Percentiles rank a stretch among this genome's conserved stretches.
Conservation (phyloP, 2,888 invertebrate genomes). For the Cerastis leucographa region DNA sequence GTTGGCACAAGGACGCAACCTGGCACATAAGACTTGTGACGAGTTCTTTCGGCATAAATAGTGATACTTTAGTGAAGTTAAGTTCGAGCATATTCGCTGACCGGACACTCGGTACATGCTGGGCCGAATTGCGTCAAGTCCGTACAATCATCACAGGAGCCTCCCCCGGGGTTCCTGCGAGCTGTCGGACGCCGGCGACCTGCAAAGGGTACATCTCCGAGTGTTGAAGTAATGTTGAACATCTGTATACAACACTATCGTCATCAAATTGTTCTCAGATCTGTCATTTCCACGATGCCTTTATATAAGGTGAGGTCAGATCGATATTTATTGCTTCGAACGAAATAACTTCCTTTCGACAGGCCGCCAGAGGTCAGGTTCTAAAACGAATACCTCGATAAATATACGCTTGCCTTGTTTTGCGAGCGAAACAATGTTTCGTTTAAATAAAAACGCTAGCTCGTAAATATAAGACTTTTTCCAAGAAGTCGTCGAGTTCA, state of each 20-base stretch:
- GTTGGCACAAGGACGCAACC: constrained; percentile 26
- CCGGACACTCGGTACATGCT: background rate
- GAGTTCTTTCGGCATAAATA: constrained; percentile 38
- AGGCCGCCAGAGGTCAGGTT: constrained; percentile 10
- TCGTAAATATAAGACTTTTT: constrained; percentile 20
- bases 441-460: constrained; percentile 31
- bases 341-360: constrained; percentile 7
- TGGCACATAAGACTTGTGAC: constrained; percentile 4
- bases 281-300: background rate
- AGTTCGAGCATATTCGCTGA: constrained; percentile 19
- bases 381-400: constrained; percentile 9
- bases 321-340: constrained; percentile 2
- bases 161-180: background rate
- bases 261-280: background rate
- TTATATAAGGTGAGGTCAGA: constrained; percentile 4
- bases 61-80: constrained; percentile 26
- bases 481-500: background rate
- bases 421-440: constrained; percentile 38
- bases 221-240: background rate
- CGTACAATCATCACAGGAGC: background rate
- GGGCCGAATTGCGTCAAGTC: constrained; percentile 13
- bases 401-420: constrained; percentile 34
- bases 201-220: constrained; percentile 6
- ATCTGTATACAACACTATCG: background rate
- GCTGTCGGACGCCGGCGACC: background rate